These are phyloP conservation scores for Aleiodes alternator DNA, from an alignment of 2,888 invertebrate species.

Conservation along the genomic window DNA sequence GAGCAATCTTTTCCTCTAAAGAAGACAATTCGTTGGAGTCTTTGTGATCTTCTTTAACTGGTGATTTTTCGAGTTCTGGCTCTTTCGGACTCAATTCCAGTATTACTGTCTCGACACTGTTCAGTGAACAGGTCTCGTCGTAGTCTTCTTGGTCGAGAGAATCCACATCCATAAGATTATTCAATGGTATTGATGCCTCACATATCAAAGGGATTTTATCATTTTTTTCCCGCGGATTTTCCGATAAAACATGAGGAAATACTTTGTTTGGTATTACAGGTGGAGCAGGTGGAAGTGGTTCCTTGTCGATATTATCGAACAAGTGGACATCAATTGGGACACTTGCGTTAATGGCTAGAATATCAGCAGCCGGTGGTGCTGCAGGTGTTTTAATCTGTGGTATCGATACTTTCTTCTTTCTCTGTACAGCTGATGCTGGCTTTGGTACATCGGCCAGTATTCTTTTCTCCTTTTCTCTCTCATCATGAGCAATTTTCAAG, in stretches of 20 bases:
- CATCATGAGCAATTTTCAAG: not conserved
- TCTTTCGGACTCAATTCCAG: not conserved
- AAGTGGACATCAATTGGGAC: conserved; percentile 4
- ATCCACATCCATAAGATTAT: not conserved
- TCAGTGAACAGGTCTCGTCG: not conserved
- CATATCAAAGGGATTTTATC: not conserved
- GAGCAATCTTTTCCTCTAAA: too few relatives aligned
- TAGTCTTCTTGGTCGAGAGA: not conserved
- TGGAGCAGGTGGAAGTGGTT: not conserved
- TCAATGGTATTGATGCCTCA: too few relatives aligned
- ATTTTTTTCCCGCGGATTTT: not conserved
- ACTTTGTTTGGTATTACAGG: not conserved
- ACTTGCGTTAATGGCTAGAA: not conserved
- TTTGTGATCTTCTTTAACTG: not conserved
- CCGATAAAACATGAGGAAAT: not conserved
- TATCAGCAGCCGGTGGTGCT: not conserved
- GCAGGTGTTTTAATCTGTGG: not conserved
- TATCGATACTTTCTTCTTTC: not conserved
- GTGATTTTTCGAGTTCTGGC: not conserved
- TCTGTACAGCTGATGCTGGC: conserved; percentile 8
- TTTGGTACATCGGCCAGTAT: not conserved
- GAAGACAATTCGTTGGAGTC: not conserved
- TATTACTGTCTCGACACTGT: not conserved
- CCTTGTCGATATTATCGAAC: conserved; percentile 1
- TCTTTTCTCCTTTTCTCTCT: not conserved